A percentile compares a stretch with the other conserved stretches of the same genome.
phyloP scores from a whole-genome alignment of 2,888 invertebrate genomes.

The Ochropleura leucogaster region DNA sequence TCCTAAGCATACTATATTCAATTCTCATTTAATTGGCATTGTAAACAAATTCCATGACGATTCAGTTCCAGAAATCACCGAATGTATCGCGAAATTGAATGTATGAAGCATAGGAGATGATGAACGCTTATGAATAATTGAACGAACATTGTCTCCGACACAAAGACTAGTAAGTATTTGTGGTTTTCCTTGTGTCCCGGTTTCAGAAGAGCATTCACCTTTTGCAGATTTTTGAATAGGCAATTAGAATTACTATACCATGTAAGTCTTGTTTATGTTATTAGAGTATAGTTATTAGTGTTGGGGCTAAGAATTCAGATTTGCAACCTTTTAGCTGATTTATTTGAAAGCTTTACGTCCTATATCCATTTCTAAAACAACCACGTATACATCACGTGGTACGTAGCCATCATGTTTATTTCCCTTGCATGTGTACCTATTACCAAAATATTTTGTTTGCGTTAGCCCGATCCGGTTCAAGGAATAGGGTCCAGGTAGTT shows the following conservation, averaged over 20 bases:
- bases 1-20: slow-evolving; percentile 11
- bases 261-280: not conserved
- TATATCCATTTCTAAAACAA: not conserved
- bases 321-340: not conserved
- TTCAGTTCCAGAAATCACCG: slow-evolving; percentile 40
- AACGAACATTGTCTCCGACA: slow-evolving; percentile 59
- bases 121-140: slow-evolving; percentile 65
- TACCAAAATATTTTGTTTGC: slow-evolving; percentile 36
- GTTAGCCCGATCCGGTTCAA: slow-evolving; percentile 34
- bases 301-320: not conserved
- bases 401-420: slow-evolving; percentile 13
- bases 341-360: not conserved
- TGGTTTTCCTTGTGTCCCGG: slow-evolving; percentile 65
- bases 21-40: slow-evolving; percentile 40
- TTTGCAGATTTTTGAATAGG: slow-evolving; percentile 36
- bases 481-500: slow-evolving; percentile 51
- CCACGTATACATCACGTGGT: not conserved
- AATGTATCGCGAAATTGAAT: slow-evolving; percentile 45
- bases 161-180: slow-evolving; percentile 62
- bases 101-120: slow-evolving; percentile 56
- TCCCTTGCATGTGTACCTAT: slow-evolving; percentile 24
- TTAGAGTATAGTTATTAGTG: no score
- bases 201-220: slow-evolving; percentile 60
- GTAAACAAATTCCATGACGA: slow-evolving; percentile 47
- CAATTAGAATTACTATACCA: not conserved